phyloP scores from a whole-genome alignment of 2,113 vertebrate genomes.

The Hippopotamus amphibius region DNA sequence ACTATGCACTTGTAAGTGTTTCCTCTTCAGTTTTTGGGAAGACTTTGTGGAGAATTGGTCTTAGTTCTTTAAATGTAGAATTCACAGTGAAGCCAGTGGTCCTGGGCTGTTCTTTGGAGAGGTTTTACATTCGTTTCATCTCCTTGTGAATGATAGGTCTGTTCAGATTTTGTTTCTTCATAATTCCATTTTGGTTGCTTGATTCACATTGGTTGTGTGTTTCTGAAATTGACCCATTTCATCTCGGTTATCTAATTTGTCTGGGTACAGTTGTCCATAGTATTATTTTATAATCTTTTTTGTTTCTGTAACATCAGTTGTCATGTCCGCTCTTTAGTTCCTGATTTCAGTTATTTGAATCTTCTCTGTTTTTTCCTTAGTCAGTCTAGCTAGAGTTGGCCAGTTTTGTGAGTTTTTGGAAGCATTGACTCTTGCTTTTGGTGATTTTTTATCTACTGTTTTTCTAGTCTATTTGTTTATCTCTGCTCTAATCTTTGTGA shows the following conservation, averaged over 20 bases:
- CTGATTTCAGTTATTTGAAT: background rate
- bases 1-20: background rate
- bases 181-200: background rate
- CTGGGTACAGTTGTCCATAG: background rate
- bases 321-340: background rate
- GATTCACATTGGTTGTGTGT: background rate
- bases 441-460: background rate
- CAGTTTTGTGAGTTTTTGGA: background rate
- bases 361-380: background rate
- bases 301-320: background rate
- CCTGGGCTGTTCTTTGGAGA: background rate
- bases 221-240: background rate
- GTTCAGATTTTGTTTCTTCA: background rate
- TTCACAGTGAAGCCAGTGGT: background rate
- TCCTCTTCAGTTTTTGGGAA: background rate
- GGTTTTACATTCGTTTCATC: background rate
- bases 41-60: background rate
- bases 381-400: background rate
- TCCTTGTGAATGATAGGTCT: background rate
- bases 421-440: background rate
- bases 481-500: background rate
- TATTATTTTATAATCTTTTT: background rate
- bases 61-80: background rate
- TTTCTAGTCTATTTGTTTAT: background rate
- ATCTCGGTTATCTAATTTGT: background rate